phyloP scores from a whole-genome alignment of 2,888 invertebrate species.

The Ichneumon xanthorius region DNA sequence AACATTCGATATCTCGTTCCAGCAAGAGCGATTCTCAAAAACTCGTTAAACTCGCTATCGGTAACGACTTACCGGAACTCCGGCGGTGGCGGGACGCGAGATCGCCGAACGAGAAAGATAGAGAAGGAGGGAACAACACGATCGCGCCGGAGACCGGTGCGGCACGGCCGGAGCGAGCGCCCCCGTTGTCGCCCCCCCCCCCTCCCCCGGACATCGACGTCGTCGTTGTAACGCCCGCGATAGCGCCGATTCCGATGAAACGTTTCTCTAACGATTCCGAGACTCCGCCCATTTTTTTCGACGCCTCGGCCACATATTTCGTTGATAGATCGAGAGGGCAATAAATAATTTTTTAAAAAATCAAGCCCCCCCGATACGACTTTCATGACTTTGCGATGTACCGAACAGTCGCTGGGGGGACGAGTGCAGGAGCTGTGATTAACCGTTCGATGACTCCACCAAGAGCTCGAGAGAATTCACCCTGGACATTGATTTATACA shows the following conservation, averaged over 20 bases:
- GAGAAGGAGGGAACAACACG: conserved; percentile 24
- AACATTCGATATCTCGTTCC: conserved; percentile 68
- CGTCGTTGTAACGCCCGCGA: conserved; percentile 32
- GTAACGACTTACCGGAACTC: conserved; percentile 73
- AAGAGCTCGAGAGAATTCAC: background rate
- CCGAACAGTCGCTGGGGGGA: background rate
- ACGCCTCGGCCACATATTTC: conserved; percentile 36
- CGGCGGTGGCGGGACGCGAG: conserved; percentile 52
- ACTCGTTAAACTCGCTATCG: conserved; percentile 72
- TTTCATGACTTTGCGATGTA: background rate
- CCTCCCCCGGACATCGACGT: conserved; percentile 39
- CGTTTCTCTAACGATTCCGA: conserved; percentile 61
- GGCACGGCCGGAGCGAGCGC: conserved; percentile 31
- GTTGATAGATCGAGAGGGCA: conserved; percentile 44
- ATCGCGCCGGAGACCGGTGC: conserved; percentile 44
- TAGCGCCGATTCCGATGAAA: conserved; percentile 68
- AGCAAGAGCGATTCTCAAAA: conserved; percentile 70
- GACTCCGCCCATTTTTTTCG: conserved; percentile 44
- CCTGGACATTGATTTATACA: conserved; percentile 21
- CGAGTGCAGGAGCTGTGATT: conserved; percentile 6
- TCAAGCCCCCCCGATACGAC: background rate
- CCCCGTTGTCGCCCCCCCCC: conserved; percentile 48
- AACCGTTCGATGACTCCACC: conserved; percentile 29
- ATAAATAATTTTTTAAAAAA: conserved; percentile 3
- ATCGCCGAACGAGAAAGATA: conserved; percentile 43